phyloP scores from a whole-genome alignment of 2,888 invertebrate species.

The Epinotia demarniana region DNA sequence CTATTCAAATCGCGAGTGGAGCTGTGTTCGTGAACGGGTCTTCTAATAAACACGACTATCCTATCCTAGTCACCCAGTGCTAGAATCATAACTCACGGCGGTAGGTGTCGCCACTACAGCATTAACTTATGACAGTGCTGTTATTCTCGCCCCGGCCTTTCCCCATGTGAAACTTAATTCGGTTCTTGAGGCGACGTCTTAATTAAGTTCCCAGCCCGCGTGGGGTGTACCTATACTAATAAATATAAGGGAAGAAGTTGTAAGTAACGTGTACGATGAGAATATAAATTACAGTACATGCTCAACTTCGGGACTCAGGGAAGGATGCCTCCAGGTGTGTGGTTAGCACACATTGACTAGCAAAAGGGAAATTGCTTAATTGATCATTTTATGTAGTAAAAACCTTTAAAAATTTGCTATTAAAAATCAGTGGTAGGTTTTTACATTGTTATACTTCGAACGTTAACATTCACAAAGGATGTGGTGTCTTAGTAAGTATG shows the following conservation, averaged over 20 bases:
- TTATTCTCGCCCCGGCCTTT: conserved; percentile 49
- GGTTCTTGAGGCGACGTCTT: conserved; percentile 68
- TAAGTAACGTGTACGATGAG: conserved; percentile 46
- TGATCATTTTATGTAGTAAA: background rate
- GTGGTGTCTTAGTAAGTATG: too few relatives aligned
- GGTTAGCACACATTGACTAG: conserved; percentile 20
- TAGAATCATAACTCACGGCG: conserved; percentile 66
- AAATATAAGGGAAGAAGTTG: conserved; percentile 46
- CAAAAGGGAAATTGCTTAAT: conserved; percentile 1
- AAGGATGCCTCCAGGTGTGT: conserved; percentile 29
- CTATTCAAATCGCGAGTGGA: too few relatives aligned
- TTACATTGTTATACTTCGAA: too few relatives aligned
- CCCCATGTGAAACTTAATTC: conserved; percentile 67
- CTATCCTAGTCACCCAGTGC: conserved; percentile 67
- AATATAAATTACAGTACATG: conserved; percentile 42
- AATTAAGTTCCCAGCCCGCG: conserved; percentile 63
- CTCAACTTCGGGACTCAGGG: conserved; percentile 7
- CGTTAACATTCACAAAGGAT: too few relatives aligned
- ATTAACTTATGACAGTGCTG: conserved; percentile 51
- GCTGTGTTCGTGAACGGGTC: background rate
- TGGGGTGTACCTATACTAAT: conserved; percentile 47
- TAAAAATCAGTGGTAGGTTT: too few relatives aligned
- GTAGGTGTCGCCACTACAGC: conserved; percentile 49
- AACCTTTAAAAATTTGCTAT: too few relatives aligned
- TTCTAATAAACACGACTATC: conserved; percentile 59